Base-by-base conservation (phyloP, 2,113 vertebrate genomes). In the Muntiacus muntjak region DNA sequence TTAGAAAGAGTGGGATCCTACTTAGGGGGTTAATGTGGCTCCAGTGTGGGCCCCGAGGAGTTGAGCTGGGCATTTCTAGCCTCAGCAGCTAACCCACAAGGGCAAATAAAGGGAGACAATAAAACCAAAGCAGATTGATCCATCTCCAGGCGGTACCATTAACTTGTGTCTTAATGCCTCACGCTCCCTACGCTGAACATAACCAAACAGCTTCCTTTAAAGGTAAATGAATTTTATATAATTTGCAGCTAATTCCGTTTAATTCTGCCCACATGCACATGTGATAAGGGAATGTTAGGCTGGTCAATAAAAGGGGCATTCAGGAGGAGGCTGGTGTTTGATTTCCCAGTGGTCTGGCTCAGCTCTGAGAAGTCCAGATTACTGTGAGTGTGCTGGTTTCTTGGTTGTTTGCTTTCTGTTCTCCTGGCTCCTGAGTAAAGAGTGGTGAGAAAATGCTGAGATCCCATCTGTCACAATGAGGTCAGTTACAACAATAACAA, bases 211-310 rank as follows among this genome's bases (percentile, higher is more conserved):
- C 98, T 98, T 97, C 96, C 97, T 98, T 98, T 98, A 98, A 98
- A 98, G 98, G 98, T 98, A 99, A 99, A 98, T 99, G 99, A 99
- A 99, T 99, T 99, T 98, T 93, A 30, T 98, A 99, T 98, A 98
- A 99, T 99, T 99, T 98, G 98, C 97, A 97, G 98, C 98, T 99
- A 99, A 99, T 99, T 99, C 98, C 98, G 98, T 98, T 99, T 98
- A 97, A 98, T 99, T 99, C 99, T 99, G 99, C 99, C 97, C 97
- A 92, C 89, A 6, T 98, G 99, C 98, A 95, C 99, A 98, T 97
- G 98, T 30, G 98, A 99, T 99, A 99, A 99, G 98, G 95, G 98
- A 94, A 79, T 92, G 98, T 97, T 97, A 98, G 92, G 94, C 62
- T 3, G 97, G 98, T 98, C 98, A 96, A 98, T 98, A 98, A 95